Evolutionary conservation across 2,113 vertebrate species (phyloP).

Genomic region (Aix galericulata): DNA sequence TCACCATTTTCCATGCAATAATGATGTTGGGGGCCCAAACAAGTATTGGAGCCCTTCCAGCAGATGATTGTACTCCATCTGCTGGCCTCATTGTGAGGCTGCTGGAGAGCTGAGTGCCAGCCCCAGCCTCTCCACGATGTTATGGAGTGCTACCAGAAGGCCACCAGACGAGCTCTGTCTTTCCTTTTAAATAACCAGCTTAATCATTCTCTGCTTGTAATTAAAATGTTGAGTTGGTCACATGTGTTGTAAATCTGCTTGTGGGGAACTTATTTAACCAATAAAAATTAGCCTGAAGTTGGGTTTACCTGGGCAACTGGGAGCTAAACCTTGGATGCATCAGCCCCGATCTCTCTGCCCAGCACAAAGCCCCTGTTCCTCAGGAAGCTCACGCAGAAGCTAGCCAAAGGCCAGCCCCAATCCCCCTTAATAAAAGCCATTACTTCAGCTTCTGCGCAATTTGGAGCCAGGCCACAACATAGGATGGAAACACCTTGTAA

Average conservation of each 20-base stretch:
- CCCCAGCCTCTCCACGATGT: neutral
- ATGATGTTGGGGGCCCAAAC: neutral
- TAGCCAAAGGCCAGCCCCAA: neutral
- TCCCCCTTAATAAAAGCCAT: neutral
- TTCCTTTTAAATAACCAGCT: neutral
- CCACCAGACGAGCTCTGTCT: neutral
- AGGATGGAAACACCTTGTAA: slow-evolving; percentile 48
- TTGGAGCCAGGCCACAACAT: neutral
- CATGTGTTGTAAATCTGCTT: neutral
- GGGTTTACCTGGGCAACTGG: slow-evolving; percentile 8
- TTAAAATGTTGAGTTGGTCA: neutral
- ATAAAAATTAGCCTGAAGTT: neutral
- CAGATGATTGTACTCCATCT: neutral
- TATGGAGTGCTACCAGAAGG: neutral
- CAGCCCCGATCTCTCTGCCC: accelerated
- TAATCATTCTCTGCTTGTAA: slow-evolving; percentile 1
- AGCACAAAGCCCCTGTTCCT: neutral
- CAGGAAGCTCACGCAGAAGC: neutral
- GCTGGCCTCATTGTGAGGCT: neutral
- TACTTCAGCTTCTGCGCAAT: neutral
- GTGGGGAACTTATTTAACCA: neutral
- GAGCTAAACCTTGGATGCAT: neutral
- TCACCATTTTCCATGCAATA: neutral
- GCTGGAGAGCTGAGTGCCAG: neutral
- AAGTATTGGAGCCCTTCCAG: neutral